Evolutionary conservation across 1,140 invertebrate genomes (phyloP).

Genomic region (Dinothrombium tinctorium): DNA sequence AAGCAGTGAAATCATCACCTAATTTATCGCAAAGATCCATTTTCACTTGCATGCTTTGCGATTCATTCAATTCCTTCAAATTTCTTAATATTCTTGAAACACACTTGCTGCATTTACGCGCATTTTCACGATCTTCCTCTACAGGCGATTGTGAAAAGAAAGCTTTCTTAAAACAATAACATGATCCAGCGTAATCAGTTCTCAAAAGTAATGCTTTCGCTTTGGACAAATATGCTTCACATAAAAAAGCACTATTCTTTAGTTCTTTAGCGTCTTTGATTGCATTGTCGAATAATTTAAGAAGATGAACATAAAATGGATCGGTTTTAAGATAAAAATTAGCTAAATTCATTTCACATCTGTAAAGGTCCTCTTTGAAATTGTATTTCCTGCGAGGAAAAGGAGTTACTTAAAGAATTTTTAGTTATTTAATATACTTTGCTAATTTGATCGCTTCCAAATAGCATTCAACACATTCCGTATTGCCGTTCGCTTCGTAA

Average conservation of each 20-base stretch:
- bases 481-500: slow-evolving; percentile 39
- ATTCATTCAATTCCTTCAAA: slow-evolving; percentile 29
- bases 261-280: slow-evolving; percentile 36
- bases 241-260: slow-evolving; percentile 20
- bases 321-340: slow-evolving; percentile 32
- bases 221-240: slow-evolving; percentile 21
- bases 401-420: too few relatives aligned
- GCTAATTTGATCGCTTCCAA: slow-evolving; percentile 19
- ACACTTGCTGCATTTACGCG: slow-evolving; percentile 4
- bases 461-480: slow-evolving; percentile 23
- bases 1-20: slow-evolving; percentile 45
- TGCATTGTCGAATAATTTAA: slow-evolving; percentile 40
- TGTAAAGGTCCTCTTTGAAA: slow-evolving; percentile 46
- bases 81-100: slow-evolving; percentile 31
- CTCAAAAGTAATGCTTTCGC: slow-evolving; percentile 30
- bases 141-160: slow-evolving; percentile 41
- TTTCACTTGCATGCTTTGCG: slow-evolving; percentile 26
- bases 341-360: slow-evolving; percentile 43
- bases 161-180: slow-evolving; percentile 40
- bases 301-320: slow-evolving; percentile 30
- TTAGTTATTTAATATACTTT: slow-evolving; percentile 3
- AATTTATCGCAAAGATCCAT: slow-evolving; percentile 49
- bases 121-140: slow-evolving; percentile 25
- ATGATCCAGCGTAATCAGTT: slow-evolving; percentile 41
- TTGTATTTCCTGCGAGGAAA: slow-evolving; percentile 31